These are phyloP conservation scores for Callorhinus ursinus DNA, from an alignment of 2,113 vertebrate genomes.

Conservation along the genomic window DNA sequence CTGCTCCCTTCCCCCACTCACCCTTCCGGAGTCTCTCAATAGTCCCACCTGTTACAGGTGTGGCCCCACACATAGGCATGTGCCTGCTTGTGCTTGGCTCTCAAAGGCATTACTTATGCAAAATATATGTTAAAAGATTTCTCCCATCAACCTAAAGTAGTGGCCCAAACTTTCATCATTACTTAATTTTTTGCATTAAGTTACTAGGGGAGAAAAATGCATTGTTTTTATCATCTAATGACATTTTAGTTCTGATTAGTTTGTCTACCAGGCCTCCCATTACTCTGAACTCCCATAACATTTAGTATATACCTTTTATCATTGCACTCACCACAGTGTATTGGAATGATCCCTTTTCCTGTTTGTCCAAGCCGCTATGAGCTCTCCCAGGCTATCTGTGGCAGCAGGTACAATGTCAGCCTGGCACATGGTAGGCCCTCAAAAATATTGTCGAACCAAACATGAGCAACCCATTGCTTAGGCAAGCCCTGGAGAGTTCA, in stretches of 20 bases:
- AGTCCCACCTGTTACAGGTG: neutral
- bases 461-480: neutral
- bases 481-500: neutral
- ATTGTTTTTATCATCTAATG: slow-evolving; percentile 17
- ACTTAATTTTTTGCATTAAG: neutral
- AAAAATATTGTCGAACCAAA: slow-evolving; percentile 10
- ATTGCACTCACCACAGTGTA: neutral
- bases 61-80: neutral
- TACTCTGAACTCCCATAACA: neutral
- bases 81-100: slow-evolving; percentile 14
- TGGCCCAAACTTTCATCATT: neutral
- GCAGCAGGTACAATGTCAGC: neutral
- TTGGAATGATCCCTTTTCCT: neutral
- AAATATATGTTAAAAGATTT: slow-evolving; percentile 49
- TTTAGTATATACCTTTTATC: slow-evolving; percentile 18
- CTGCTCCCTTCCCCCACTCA: neutral
- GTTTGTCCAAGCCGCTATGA: neutral
- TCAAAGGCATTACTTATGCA: slow-evolving; percentile 22
- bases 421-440: neutral
- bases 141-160: neutral
- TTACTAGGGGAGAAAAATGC: slow-evolving; percentile 26
- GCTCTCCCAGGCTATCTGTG: neutral
- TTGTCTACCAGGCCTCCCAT: neutral
- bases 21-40: neutral
- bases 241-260: slow-evolving; percentile 2